These are phyloP conservation scores for Chaunax sp. DNA, from an alignment of 2,797 vertebrate species.

Conservation along the genomic window DNA sequence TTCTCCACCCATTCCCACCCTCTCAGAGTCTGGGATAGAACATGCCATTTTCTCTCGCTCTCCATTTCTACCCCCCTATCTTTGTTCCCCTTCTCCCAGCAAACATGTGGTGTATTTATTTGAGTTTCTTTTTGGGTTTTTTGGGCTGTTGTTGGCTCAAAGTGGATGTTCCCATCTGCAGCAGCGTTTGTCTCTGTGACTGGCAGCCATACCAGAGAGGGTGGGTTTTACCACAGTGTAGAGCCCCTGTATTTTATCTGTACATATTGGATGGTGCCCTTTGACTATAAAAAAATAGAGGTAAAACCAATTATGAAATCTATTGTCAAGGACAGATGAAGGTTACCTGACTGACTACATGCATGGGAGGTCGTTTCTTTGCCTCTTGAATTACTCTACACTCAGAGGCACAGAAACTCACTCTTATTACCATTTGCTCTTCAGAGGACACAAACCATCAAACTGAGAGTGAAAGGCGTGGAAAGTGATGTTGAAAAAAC, in stretches of 20 bases:
- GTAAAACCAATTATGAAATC: too few relatives aligned
- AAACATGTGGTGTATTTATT: slow-evolving; percentile 73
- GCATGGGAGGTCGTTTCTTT: too few relatives aligned
- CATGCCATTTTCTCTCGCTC: slow-evolving; percentile 61
- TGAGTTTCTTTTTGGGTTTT: slow-evolving; percentile 63
- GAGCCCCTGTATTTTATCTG: slow-evolving; percentile 6
- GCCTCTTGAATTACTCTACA: too few relatives aligned
- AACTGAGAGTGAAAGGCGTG: slow-evolving; percentile 31
- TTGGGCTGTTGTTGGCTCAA: slow-evolving; percentile 66
- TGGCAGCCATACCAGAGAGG: slow-evolving; percentile 40
- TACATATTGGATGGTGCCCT: background rate
- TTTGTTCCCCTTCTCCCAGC: slow-evolving; percentile 33
- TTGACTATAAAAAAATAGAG: too few relatives aligned
- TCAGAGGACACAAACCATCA: slow-evolving; percentile 37
- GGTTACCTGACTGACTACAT: too few relatives aligned
- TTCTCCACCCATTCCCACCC: too few relatives aligned
- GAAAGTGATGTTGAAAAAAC: slow-evolving; percentile 41
- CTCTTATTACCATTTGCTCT: slow-evolving; percentile 15
- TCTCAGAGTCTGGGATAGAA: slow-evolving; percentile 51
- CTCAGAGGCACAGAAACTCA: too few relatives aligned
- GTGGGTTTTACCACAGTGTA: slow-evolving; percentile 34
- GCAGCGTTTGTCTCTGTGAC: slow-evolving; percentile 44
- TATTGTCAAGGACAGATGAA: too few relatives aligned
- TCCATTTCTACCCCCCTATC: slow-evolving; percentile 25
- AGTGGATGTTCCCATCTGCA: slow-evolving; percentile 70